Evolutionary conservation across 1,140 invertebrate species (phyloP).

Genomic region (Antheraea mylitta): DNA sequence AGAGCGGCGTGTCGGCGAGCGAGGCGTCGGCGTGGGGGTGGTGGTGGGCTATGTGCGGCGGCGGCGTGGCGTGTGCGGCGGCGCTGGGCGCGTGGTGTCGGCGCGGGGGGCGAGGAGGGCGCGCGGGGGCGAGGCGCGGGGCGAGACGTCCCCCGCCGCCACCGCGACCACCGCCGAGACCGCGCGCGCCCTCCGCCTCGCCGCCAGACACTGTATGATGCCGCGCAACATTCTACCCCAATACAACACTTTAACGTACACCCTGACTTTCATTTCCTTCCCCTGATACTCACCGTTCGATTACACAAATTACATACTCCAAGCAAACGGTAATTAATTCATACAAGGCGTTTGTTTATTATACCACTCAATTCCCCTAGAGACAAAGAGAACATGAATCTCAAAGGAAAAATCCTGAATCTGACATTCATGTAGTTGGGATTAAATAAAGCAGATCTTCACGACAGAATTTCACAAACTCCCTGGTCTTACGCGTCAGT

Average conservation of each 20-base stretch:
- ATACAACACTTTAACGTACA: constrained; percentile 49
- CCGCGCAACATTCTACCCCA: constrained; percentile 35
- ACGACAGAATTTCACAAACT: too few relatives aligned
- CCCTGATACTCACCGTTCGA: constrained; percentile 42
- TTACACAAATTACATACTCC: too few relatives aligned
- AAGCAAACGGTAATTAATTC: too few relatives aligned
- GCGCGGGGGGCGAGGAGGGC: too few relatives aligned
- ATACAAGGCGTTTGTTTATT: too few relatives aligned
- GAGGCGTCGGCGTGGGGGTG: constrained; percentile 36
- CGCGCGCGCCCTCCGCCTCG: constrained; percentile 43
- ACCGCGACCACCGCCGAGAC: constrained; percentile 45
- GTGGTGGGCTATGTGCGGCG: constrained; percentile 27
- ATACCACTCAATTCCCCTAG: too few relatives aligned
- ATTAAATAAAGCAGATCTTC: too few relatives aligned
- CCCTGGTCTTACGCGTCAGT: too few relatives aligned
- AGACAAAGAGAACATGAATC: too few relatives aligned
- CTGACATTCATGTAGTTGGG: too few relatives aligned
- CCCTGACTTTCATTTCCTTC: constrained; percentile 65
- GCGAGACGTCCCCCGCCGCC: constrained; percentile 39
- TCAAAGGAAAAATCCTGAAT: too few relatives aligned
- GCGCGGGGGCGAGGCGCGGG: constrained; percentile 30
- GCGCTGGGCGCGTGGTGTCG: constrained; percentile 31
- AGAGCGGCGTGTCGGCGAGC: constrained; percentile 36
- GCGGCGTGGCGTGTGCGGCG: constrained; percentile 32
- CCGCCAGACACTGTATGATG: constrained; percentile 59